phyloP scores from a whole-genome alignment of 2,888 invertebrate genomes.

The Eulithis testata region DNA sequence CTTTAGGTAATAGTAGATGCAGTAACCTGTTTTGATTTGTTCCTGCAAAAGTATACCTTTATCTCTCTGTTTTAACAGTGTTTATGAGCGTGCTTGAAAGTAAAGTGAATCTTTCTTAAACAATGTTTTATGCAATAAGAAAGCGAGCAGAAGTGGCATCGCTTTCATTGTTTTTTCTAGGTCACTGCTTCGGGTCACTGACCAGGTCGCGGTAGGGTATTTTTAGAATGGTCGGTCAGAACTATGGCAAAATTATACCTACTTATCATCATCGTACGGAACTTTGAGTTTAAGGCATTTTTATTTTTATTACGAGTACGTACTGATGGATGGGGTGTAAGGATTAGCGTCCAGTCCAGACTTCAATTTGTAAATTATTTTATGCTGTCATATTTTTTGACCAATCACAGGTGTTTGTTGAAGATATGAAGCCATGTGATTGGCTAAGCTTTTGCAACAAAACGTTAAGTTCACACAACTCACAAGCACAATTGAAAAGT shows the following conservation, averaged over 20 bases:
- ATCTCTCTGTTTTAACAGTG: constrained; percentile 23
- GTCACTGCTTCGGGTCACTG: neutral
- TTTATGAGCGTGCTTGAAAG: constrained; percentile 12
- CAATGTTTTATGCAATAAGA: constrained; percentile 13
- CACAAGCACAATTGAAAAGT: constrained; percentile 32
- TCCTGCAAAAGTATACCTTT: constrained; percentile 23
- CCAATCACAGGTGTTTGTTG: no score
- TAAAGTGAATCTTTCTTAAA: constrained; percentile 3
- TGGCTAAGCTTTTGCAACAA: neutral
- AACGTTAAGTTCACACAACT: constrained; percentile 20
- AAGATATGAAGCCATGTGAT: no score
- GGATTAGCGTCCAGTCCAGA: no score
- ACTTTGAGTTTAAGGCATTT: no score
- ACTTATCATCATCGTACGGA: no score
- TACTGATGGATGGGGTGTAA: no score
- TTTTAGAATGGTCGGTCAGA: neutral
- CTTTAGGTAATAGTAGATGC: constrained; percentile 25
- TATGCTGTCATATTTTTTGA: no score
- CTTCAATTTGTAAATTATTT: no score
- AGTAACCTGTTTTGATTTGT: constrained; percentile 27
- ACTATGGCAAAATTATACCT: neutral
- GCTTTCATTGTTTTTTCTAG: neutral
- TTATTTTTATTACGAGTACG: no score
- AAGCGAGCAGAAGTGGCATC: neutral
- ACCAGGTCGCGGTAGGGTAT: neutral